Conservation (phyloP, 2,113 vertebrate species). For the Istiophorus platypterus region DNA sequence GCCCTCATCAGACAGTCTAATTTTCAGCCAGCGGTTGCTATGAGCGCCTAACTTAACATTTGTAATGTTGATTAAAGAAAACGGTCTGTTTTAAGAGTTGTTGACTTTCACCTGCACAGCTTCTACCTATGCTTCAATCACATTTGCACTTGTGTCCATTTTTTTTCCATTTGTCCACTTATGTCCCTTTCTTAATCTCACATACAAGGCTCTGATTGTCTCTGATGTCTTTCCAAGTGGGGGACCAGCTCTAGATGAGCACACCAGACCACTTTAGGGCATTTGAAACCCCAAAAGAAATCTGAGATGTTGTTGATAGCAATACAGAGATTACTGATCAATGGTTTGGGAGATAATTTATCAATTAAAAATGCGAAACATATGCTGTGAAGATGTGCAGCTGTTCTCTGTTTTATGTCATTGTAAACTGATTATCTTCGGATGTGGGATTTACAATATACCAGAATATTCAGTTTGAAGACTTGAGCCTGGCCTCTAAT, state of each 20-base stretch:
- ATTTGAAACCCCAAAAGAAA: too few species aligned
- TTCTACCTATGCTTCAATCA: too few species aligned
- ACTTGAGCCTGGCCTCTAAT: too few species aligned
- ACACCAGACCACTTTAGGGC: too few species aligned
- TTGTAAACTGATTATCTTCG: neutral
- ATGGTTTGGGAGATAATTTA: neutral
- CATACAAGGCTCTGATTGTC: too few species aligned
- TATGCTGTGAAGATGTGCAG: neutral
- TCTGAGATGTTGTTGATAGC: neutral
- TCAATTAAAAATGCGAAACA: neutral
- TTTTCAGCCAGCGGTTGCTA: neutral
- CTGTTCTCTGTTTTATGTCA: neutral
- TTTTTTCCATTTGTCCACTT: too few species aligned
- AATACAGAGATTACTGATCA: neutral
- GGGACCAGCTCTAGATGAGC: too few species aligned
- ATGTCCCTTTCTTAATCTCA: too few species aligned
- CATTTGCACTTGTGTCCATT: too few species aligned
- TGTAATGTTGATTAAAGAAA: neutral
- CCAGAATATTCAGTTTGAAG: neutral
- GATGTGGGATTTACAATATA: neutral
- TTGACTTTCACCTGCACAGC: too few species aligned
- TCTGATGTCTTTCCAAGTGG: too few species aligned
- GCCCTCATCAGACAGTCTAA: neutral
- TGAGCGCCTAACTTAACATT: neutral
- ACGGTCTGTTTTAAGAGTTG: too few species aligned